Conservation (phyloP, 2,888 invertebrate species). For the Blera fallax region DNA sequence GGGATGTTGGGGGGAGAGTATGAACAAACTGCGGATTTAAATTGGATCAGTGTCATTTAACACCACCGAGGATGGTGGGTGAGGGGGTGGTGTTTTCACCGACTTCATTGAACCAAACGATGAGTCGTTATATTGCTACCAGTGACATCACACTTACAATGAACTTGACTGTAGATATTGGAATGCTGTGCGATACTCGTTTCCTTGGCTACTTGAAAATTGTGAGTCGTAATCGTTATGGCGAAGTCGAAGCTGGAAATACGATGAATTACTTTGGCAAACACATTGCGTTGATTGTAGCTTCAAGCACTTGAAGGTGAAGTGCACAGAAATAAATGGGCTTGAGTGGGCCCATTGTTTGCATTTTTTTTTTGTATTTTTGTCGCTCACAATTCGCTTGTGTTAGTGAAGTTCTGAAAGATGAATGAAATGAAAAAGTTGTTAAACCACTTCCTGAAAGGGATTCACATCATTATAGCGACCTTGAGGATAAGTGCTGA, state of each 20-base stretch:
- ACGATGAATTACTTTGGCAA: not conserved
- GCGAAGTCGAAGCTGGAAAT: not conserved
- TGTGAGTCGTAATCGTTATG: not conserved
- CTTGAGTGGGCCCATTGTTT: not conserved
- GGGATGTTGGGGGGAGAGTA: not conserved
- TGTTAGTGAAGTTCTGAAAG: too few species aligned
- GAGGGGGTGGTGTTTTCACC: not conserved
- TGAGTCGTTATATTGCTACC: not conserved
- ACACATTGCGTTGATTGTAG: not conserved
- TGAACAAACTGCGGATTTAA: slow-evolving; percentile 1
- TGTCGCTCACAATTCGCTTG: too few species aligned
- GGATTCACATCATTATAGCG: too few species aligned
- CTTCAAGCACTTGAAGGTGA: not conserved
- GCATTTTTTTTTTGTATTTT: not conserved
- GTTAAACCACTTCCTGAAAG: too few species aligned
- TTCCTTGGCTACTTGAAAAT: not conserved
- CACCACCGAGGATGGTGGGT: not conserved
- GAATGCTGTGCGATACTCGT: not conserved
- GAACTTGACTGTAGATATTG: slow-evolving; percentile 5
- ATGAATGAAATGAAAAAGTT: too few species aligned
- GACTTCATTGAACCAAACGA: not conserved
- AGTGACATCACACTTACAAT: not conserved
- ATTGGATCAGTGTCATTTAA: slow-evolving; percentile 52
- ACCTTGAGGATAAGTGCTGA: too few species aligned
- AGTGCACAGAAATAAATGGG: not conserved